A percentile compares a stretch with the other conserved stretches of the same genome.
These are phyloP conservation scores for Pungitius pungitius DNA, from an alignment of 2,113 vertebrate genomes.

Conservation along the genomic window DNA sequence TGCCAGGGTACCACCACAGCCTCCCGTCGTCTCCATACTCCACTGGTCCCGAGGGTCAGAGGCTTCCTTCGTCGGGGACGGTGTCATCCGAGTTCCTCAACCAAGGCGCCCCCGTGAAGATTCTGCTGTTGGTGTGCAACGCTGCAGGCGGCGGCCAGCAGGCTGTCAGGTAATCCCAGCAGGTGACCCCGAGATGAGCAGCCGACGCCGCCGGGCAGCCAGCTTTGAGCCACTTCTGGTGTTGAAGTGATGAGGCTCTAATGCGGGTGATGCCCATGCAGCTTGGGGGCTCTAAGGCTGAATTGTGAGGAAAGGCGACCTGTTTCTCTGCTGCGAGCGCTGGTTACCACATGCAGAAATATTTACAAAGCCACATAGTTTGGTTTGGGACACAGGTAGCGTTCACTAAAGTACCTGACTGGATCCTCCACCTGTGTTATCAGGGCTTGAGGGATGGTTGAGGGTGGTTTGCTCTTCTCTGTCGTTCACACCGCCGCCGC, in stretches of 20 bases:
- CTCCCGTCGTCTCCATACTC: slow-evolving; percentile 82
- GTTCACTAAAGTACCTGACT: neutral
- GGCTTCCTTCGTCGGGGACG: slow-evolving; percentile 69
- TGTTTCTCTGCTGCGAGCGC: neutral
- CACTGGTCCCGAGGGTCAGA: slow-evolving; percentile 76
- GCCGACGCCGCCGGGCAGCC: no score
- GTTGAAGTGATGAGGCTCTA: neutral
- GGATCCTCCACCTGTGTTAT: neutral
- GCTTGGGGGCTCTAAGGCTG: neutral
- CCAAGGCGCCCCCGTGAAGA: slow-evolving; percentile 72
- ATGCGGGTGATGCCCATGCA: neutral
- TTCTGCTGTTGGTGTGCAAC: slow-evolving; percentile 91
- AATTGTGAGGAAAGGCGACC: neutral
- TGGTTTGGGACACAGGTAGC: neutral
- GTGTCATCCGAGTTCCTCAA: slow-evolving; percentile 85
- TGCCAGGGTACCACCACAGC: slow-evolving; percentile 84
- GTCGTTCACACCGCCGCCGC: neutral
- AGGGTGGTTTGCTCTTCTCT: neutral
- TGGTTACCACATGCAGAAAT: neutral
- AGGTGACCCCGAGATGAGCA: no score
- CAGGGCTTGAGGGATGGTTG: neutral
- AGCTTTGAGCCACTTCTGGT: neutral
- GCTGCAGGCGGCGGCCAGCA: slow-evolving; percentile 81
- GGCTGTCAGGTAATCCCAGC: slow-evolving; percentile 82
- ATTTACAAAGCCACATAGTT: neutral